Percentiles rank a stretch among this genome's conserved stretches.
These are phyloP conservation scores for Tiphia femorata DNA, from an alignment of 2,888 invertebrate species.

Conservation along the genomic window DNA sequence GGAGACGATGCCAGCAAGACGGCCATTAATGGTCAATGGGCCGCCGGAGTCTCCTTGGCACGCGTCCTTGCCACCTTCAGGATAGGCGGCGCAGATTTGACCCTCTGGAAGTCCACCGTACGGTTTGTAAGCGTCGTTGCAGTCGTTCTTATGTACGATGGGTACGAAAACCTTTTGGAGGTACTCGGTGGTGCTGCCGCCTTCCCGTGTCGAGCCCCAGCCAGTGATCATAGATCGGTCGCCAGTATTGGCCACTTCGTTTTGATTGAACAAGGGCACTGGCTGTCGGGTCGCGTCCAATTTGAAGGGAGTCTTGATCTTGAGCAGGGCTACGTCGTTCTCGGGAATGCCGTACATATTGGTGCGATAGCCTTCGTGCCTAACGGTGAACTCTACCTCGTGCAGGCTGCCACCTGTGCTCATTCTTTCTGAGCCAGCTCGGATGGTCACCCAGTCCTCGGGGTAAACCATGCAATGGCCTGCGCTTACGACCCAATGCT, in stretches of 20 bases:
- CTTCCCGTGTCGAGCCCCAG: constrained; percentile 41
- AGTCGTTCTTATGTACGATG: constrained; percentile 70
- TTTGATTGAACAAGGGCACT: constrained; percentile 67
- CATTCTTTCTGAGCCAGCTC: constrained; percentile 66
- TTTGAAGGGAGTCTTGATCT: constrained; percentile 68
- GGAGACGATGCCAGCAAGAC: constrained; percentile 54
- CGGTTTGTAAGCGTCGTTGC: constrained; percentile 68
- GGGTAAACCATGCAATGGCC: constrained; percentile 72
- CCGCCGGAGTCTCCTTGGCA: constrained; percentile 61
- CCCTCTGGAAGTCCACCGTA: constrained; percentile 52
- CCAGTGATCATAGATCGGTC: constrained; percentile 43
- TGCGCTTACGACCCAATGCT: constrained; percentile 71
- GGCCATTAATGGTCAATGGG: constrained; percentile 44
- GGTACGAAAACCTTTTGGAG: constrained; percentile 73
- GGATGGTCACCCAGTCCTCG: constrained; percentile 55
- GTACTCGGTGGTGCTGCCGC: constrained; percentile 32
- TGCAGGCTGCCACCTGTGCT: constrained; percentile 71
- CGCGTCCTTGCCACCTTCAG: constrained; percentile 71
- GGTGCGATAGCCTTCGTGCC: constrained; percentile 71
- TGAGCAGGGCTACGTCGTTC: constrained; percentile 72
- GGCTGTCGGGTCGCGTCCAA: constrained; percentile 70
- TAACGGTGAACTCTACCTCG: constrained; percentile 67
- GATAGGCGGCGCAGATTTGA: constrained; percentile 73
- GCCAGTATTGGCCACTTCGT: constrained; percentile 45
- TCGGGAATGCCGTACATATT: constrained; percentile 48